Conservation (phyloP, 2,888 invertebrate species). For the Thereva unica region DNA sequence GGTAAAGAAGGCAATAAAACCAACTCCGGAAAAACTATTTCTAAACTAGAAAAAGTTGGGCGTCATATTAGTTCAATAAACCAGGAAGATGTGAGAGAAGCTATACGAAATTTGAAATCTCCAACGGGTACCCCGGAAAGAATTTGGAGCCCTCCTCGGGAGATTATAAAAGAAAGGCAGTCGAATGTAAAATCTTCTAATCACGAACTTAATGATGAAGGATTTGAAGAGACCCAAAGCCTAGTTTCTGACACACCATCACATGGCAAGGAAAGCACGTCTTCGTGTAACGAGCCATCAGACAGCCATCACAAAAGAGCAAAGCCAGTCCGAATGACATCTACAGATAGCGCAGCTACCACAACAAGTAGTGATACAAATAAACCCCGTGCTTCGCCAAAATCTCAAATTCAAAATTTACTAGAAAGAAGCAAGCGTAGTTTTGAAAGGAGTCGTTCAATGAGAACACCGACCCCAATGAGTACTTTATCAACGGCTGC, state of each 20-base stretch:
- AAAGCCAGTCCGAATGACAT: slow-evolving; percentile 45
- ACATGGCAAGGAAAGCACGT: slow-evolving; percentile 71
- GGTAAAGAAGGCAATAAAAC: slow-evolving; percentile 58
- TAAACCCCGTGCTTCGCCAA: slow-evolving; percentile 46
- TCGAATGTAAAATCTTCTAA: slow-evolving; percentile 50
- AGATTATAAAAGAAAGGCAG: slow-evolving; percentile 48
- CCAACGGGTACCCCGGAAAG: slow-evolving; percentile 66
- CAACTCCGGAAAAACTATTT: slow-evolving; percentile 48
- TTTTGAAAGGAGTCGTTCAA: slow-evolving; percentile 45
- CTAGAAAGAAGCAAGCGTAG: slow-evolving; percentile 47
- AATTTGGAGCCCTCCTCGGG: slow-evolving; percentile 62
- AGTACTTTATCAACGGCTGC: slow-evolving; percentile 50
- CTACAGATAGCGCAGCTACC: slow-evolving; percentile 60
- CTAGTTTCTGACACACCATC: slow-evolving; percentile 84
- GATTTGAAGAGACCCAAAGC: slow-evolving; percentile 89
- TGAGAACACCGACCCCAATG: slow-evolving; percentile 43
- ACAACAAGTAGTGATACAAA: slow-evolving; percentile 53
- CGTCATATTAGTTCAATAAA: slow-evolving; percentile 72
- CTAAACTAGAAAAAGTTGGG: slow-evolving; percentile 59
- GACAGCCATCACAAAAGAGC: slow-evolving; percentile 49
- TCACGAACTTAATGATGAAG: slow-evolving; percentile 80
- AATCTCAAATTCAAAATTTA: slow-evolving; percentile 46
- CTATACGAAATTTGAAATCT: slow-evolving; percentile 67
- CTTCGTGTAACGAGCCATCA: slow-evolving; percentile 71
- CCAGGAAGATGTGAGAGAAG: slow-evolving; percentile 71